phyloP scores from a whole-genome alignment of 2,888 invertebrate species.

The Stegana nigrithorax region DNA sequence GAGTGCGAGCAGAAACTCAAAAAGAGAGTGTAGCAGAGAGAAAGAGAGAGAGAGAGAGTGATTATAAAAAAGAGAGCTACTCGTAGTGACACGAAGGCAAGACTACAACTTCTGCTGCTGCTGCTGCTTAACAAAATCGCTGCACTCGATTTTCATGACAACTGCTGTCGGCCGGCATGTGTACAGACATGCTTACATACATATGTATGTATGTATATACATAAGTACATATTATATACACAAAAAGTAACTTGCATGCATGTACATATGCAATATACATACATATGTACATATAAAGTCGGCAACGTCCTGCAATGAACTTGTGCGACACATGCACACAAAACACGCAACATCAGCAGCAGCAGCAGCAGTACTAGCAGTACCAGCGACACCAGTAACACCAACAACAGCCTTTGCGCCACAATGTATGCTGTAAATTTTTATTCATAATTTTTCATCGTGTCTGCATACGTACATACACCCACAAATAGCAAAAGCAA shows the following conservation, averaged over 20 bases:
- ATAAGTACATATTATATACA: no score
- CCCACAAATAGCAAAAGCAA: not conserved
- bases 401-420: slow-evolving; percentile 22
- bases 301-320: slow-evolving; percentile 46
- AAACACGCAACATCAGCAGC: slow-evolving; percentile 14
- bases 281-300: no score
- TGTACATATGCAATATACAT: no score
- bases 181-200: not conserved
- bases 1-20: no score
- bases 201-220: not conserved
- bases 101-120: not conserved
- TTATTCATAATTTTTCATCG: slow-evolving; percentile 49
- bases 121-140: slow-evolving; percentile 8
- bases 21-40: no score
- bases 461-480: slow-evolving; percentile 21
- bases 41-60: no score
- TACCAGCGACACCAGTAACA: not conserved
- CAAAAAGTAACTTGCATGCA: no score
- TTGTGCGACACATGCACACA: slow-evolving; percentile 25
- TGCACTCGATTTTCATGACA: not conserved
- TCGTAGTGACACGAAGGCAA: not conserved
- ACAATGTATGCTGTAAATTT: slow-evolving; percentile 40
- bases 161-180: no score
- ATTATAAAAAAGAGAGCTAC: no score
- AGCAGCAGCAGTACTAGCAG: not conserved